Evolutionary conservation across 2,113 vertebrate genomes (phyloP).

Genomic region (Apteryx owenii): DNA sequence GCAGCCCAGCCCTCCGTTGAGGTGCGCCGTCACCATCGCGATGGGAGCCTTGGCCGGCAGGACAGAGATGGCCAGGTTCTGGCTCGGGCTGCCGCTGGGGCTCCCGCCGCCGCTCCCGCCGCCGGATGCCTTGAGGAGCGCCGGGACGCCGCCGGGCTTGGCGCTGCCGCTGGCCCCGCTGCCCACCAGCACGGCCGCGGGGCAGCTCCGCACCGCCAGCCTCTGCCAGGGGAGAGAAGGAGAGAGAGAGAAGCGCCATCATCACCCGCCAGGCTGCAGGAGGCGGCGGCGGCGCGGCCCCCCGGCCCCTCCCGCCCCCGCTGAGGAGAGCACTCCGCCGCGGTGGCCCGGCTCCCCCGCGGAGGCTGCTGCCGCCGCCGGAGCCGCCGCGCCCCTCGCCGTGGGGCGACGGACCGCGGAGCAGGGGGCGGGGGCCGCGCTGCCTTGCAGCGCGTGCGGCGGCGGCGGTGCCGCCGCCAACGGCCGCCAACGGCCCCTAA

Average conservation of each 20-base stretch:
- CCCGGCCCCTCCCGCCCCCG: not conserved
- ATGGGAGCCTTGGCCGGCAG: slow-evolving; percentile 82
- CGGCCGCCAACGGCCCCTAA: not conserved
- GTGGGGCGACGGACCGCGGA: too few species aligned
- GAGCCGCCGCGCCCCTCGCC: too few species aligned
- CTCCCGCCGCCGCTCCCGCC: slow-evolving; percentile 10
- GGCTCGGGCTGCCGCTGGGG: slow-evolving; percentile 28
- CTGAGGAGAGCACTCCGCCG: too few species aligned
- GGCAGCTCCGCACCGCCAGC: slow-evolving; percentile 83
- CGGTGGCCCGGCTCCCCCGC: too few species aligned
- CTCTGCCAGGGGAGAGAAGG: slow-evolving; percentile 74
- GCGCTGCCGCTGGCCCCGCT: slow-evolving; percentile 28
- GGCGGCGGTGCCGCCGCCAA: not conserved
- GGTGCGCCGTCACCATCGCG: slow-evolving; percentile 87
- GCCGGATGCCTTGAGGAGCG: slow-evolving; percentile 82
- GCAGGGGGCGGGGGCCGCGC: too few species aligned
- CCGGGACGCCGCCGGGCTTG: slow-evolving; percentile 74
- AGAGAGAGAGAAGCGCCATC: slow-evolving; percentile 10
- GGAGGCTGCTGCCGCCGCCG: too few species aligned
- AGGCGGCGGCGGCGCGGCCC: not conserved
- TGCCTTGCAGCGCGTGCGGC: too few species aligned
- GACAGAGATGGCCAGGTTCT: slow-evolving; percentile 82
- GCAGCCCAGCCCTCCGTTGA: slow-evolving; percentile 81
- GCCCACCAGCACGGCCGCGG: slow-evolving; percentile 67
- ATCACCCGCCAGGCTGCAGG: not conserved